Evolutionary conservation across 64 coral and sea anemone genomes (phyloP), one percentile per base, ranked within the genome.

Genomic region (Acropora tenuis): DNA sequence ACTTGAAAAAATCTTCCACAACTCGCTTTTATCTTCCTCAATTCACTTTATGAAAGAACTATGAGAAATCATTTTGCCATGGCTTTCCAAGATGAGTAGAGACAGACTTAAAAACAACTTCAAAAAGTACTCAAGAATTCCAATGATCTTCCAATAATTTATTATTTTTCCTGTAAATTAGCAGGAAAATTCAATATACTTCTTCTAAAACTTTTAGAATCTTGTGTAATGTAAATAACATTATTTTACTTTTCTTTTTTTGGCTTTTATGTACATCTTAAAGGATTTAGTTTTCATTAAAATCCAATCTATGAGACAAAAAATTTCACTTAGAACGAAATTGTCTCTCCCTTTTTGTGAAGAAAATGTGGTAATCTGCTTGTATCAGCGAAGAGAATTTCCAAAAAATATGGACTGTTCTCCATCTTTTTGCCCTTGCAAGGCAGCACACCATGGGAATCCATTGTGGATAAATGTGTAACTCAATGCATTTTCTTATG

Each of bases 401-500:
- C 16, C 48, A 72, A 85, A 65, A 72, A 72, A 20, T 48, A 67
- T 44, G 19, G 20, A 13, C 73, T 82, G 15, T 67, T 71, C 17
- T 18, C 44, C 66, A 71, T 66, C 45, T 50, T 72, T 85, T 85
- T 72, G 8, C 9, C 44, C 43, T 48, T 71, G 52, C 10, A 7
- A 10, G 52, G 52, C 10, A 5, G 5, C 68, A 71, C 82, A 48
- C 63, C 45, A 46, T 72, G 66, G 61, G 65, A 47, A 72, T 9
- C 82, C 82, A 85, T 48, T 71, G 46, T 48, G 17, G 65, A 72
- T 82, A 82, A 82, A n/a, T 85, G 7, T 85, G 8, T 18, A 48
- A 71, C 43, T 85, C n/a, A 43, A 30, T 30, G 30, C 30, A 30
- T 30, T 30, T 30, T 30, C 30, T 30, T 30, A 30, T 30, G 30